Base-by-base conservation (phyloP, 1,140 invertebrate species). In the Anoplophora glabripennis region DNA sequence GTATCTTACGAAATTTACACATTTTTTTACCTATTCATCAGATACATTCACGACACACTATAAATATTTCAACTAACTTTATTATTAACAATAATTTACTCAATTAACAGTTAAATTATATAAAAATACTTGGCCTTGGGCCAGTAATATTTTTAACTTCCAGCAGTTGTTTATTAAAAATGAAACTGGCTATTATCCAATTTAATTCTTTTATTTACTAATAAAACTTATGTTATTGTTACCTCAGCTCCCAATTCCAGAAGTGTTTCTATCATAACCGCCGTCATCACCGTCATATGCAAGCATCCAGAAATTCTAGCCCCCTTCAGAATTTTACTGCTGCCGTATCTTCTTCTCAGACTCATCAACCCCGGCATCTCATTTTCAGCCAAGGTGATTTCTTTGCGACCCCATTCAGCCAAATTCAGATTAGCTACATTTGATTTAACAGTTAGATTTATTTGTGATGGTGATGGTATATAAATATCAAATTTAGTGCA, bases 341-440 rank as follows among this genome's bases (percentile, higher is more conserved):
- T 81, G 0, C 93, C 94, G 79, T 97, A 98, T 72, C 93, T 93
- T 70, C 87, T 84, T 17, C 96, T 84, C 69, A 98, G 86, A 21
- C 92, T 81, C 94, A 99, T 99, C 40, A 99, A 78, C 10, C 96
- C 94, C 15, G 96, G 97, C 97, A 99, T 99, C 80, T 99, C 97
- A 80, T 98, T 95, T 78, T 99, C 96, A 2, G 97, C 96, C 70
- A 99, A 77, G 65, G 89, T 89, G 51, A 99, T 96, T 77, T 94
- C 94, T 73, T 98, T 98, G 57, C 96, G 86, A 34, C 97, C 97
- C 82, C 89, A 94, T 72, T 96, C 94, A n/a, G 95, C 62, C 33
- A 72, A 53, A 46, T 61, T 67, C n/a, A 72, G 40, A 54, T 72
- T 63, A 15, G 70, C 70, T 72, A 28, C 2, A 28, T 28, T 28